Base-by-base conservation (phyloP, 2,888 invertebrate genomes). In the Parapristionchus giblindavisi region DNA sequence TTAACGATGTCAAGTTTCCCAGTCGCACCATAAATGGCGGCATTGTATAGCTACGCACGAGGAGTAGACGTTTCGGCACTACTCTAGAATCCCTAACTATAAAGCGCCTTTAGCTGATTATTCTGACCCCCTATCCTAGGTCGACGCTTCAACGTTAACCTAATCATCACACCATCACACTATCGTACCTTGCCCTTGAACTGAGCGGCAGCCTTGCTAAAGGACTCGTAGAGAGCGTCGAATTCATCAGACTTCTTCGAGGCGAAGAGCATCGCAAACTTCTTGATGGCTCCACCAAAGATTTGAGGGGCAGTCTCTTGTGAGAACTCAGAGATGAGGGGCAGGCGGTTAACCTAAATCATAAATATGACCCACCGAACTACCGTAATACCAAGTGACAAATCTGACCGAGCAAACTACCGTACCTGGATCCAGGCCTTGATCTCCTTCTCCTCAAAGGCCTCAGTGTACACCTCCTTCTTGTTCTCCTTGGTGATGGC, bases 241-340 rank as follows among this genome's bases (percentile, higher is more conserved):
- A 94, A 93, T 70, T 93, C 94, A 83, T 92, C 92, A 89, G 93
- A 92, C 24, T 77, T 80, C 91, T 95, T 94, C 88, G 94, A 94
- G 84, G 96, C 91, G 92, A 98, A 98, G 87, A 97, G 90, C 78
- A 99, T 91, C 81, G 96, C 91, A 89, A 98, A 98, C 87, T 93
- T 94, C 90, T 97, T 96, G 90, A 98, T 93, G 76, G 95, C 94
- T 82, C 97, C 97, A 65, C 95, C 95, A 88, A 99, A 98, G 90
- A 99, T 95, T 90, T 96, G 96, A 89, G 94, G 93, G 6, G 98
- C 97, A 29, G 95, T 95, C 89, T 89, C 78, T 51, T 80, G 78
- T 21, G 80, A 80, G 79, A 82, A 82, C 63, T 82, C 82, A 61
- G 74, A 79, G 58, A 82, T 78, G 43, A 77, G 73, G 4, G 82